Conservation (phyloP, 2,797 vertebrate genomes). For the Sternarchorhynchus goeldii region DNA sequence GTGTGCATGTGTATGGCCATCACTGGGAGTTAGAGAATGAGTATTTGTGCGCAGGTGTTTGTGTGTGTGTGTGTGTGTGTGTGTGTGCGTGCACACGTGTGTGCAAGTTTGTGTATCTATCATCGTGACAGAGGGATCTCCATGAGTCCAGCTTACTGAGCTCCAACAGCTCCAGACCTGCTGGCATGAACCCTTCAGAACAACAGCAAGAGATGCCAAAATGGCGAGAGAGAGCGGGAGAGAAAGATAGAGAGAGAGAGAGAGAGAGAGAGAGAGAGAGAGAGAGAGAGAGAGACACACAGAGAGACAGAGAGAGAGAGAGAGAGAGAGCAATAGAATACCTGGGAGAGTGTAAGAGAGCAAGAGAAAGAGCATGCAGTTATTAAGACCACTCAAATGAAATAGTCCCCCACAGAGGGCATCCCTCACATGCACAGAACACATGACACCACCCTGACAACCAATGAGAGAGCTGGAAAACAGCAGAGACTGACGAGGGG, state of each 20-base stretch:
- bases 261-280: neutral
- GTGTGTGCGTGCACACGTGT: neutral
- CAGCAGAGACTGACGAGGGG: neutral
- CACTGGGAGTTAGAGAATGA: too few species aligned
- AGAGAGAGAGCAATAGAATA: too few species aligned
- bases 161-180: slow-evolving; percentile 17
- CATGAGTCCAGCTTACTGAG: slow-evolving; percentile 21
- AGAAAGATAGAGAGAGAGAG: neutral
- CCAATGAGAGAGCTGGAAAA: neutral
- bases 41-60: too few species aligned
- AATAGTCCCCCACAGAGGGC: slow-evolving; percentile 1
- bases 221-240: neutral
- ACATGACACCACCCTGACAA: neutral
- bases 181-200: neutral
- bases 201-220: neutral
- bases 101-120: neutral
- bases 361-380: neutral
- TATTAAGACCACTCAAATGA: slow-evolving; percentile 34
- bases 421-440: slow-evolving; percentile 13
- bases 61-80: slow-evolving; percentile 2
- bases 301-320: too few species aligned
- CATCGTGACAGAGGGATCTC: neutral
- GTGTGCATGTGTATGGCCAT: too few species aligned
- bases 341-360: too few species aligned
- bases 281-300: neutral